Percentiles rank a stretch among this genome's conserved stretches.
Evolutionary conservation across 2,797 vertebrate species (phyloP).

Genomic region (Toxotes lorentzi): DNA sequence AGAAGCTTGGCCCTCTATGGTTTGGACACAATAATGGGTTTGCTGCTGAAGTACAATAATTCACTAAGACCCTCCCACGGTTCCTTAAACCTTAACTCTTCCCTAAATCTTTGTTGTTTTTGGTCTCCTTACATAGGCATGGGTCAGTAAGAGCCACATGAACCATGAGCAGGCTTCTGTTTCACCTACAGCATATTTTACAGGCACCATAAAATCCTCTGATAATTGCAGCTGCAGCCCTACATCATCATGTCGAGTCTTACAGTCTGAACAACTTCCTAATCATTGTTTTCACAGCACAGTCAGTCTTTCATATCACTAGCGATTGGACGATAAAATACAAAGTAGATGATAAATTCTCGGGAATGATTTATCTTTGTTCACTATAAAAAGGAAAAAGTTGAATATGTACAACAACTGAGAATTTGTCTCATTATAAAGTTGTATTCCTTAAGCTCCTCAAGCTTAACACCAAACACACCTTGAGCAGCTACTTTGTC

Average conservation of each 20-base stretch:
- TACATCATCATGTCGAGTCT: constrained; percentile 40
- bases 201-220: constrained; percentile 56
- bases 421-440: constrained; percentile 23
- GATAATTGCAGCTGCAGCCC: constrained; percentile 59
- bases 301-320: constrained; percentile 39
- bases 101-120: constrained; percentile 61
- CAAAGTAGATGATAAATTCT: constrained; percentile 31
- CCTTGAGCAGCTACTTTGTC: constrained; percentile 14
- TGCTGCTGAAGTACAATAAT: constrained; percentile 64
- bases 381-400: constrained; percentile 17
- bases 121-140: constrained; percentile 55
- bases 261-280: constrained; percentile 29
- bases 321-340: constrained; percentile 37
- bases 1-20: constrained; percentile 37
- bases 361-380: constrained; percentile 15
- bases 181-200: constrained; percentile 57
- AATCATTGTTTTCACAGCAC: constrained; percentile 49
- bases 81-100: constrained; percentile 43
- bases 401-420: constrained; percentile 14
- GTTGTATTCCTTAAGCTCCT: not conserved
- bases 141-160: constrained; percentile 43
- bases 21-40: constrained; percentile 54
- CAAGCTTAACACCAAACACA: constrained; percentile 10
- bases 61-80: constrained; percentile 46
- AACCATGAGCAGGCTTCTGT: constrained; percentile 58